Conservation (phyloP, 2,888 invertebrate genomes). For the Drosophila seclusa region DNA sequence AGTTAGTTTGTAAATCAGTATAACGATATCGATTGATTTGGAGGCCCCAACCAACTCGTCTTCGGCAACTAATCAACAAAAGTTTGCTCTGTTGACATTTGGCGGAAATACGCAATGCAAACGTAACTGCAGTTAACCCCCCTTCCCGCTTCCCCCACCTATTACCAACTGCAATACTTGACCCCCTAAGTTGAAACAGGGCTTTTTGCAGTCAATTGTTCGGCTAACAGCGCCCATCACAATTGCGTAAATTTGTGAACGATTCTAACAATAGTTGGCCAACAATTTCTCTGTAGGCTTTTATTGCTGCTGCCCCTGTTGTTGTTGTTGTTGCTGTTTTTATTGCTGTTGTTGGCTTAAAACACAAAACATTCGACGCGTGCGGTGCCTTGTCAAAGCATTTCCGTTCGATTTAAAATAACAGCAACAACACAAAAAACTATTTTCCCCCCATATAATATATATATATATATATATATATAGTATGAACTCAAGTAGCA, state of each 20-base stretch:
- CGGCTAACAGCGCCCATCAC: constrained; percentile 35
- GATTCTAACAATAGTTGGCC: constrained; percentile 78
- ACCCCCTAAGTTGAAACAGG: neutral
- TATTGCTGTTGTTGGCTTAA: constrained; percentile 9
- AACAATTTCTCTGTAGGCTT: constrained; percentile 49
- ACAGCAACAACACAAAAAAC: constrained; percentile 42
- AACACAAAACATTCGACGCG: constrained; percentile 54
- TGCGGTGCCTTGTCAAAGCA: constrained; percentile 73
- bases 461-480: neutral
- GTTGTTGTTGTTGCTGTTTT: neutral
- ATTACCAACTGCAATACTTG: neutral
- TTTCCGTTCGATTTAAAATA: constrained; percentile 76
- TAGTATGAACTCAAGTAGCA: neutral
- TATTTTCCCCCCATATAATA: constrained; percentile 6
- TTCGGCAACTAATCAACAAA: constrained; percentile 72
- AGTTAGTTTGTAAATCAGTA: constrained; percentile 39
- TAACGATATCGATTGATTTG: constrained; percentile 63
- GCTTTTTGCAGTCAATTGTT: constrained; percentile 35
- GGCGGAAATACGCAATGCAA: constrained; percentile 84
- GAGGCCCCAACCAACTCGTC: constrained; percentile 1
- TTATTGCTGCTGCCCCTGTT: neutral
- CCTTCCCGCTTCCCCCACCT: neutral
- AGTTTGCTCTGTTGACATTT: constrained; percentile 82
- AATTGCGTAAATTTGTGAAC: constrained; percentile 75
- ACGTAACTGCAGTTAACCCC: constrained; percentile 57